phyloP scores from a whole-genome alignment of 2,888 invertebrate genomes.

The Limnephilus rhombicus region DNA sequence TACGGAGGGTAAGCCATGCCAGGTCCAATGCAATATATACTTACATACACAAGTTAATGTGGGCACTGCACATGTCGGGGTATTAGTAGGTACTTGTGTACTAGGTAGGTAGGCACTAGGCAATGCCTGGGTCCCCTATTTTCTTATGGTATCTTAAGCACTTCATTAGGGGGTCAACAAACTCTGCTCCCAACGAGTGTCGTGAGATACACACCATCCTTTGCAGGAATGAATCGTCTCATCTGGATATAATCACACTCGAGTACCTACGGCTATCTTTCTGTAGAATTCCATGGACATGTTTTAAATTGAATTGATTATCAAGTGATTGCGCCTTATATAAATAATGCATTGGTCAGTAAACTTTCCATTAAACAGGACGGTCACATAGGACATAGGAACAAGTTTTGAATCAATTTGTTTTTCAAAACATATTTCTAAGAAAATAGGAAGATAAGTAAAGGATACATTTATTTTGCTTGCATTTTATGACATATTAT shows the following conservation, averaged over 20 bases:
- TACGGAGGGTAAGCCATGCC: not conserved
- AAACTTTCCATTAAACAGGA: not conserved
- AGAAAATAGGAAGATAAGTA: not conserved
- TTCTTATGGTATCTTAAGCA: slow-evolving; percentile 44
- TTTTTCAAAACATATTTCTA: no score
- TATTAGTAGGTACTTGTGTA: not conserved
- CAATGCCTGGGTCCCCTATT: slow-evolving; percentile 22
- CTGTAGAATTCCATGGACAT: not conserved
- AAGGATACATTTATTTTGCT: not conserved
- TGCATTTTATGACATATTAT: not conserved
- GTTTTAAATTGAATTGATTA: not conserved
- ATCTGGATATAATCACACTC: not conserved
- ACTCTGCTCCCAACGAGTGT: slow-evolving; percentile 38
- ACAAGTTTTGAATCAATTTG: no score
- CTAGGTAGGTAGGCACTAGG: not conserved
- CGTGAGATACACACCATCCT: slow-evolving; percentile 14
- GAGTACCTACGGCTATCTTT: not conserved
- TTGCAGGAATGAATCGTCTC: not conserved
- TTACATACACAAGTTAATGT: not conserved
- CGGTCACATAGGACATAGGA: not conserved
- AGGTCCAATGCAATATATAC: not conserved
- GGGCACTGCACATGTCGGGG: not conserved
- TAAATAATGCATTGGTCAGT: not conserved
- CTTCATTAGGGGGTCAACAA: slow-evolving; percentile 55
- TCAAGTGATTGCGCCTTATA: not conserved